Evolutionary conservation across 2,797 vertebrate genomes (phyloP).

Genomic region (Centroberyx gerrardi): DNA sequence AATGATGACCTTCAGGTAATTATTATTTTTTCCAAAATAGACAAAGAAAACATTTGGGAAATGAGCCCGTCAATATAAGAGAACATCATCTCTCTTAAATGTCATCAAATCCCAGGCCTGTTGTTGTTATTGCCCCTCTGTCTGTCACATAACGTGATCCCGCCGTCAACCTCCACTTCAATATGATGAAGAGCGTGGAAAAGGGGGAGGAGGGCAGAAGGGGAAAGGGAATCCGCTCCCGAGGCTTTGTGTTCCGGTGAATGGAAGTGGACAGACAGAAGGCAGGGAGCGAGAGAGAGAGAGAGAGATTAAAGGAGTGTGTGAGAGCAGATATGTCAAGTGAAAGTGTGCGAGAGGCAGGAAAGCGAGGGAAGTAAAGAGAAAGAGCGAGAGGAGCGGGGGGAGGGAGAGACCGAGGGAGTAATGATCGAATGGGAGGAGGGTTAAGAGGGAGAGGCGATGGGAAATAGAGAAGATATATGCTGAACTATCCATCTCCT

Average conservation of each 20-base stretch:
- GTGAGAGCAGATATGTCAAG: constrained; percentile 31
- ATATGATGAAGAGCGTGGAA: background rate
- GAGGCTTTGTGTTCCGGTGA: background rate
- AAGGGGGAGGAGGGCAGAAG: background rate
- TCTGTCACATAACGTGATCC: background rate
- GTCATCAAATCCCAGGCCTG: background rate
- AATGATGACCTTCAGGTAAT: too few relatives aligned
- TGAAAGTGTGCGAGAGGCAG: constrained; percentile 12
- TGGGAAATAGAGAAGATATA: constrained; percentile 20
- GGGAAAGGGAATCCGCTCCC: background rate
- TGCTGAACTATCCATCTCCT: constrained; percentile 16
- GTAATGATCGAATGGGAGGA: constrained; percentile 14
- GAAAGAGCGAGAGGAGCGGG: constrained; percentile 1
- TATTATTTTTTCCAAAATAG: too few relatives aligned
- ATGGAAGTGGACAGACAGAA: background rate
- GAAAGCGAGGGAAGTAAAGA: background rate
- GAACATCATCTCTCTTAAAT: background rate
- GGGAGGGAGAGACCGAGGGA: background rate
- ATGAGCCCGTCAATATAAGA: background rate
- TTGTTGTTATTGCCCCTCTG: background rate
- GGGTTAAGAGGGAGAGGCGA: constrained; percentile 20
- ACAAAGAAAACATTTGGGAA: background rate
- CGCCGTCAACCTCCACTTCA: background rate
- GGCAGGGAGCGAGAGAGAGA: background rate
- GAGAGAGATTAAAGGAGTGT: constrained; percentile 29